Evolutionary conservation across 1,140 invertebrate genomes (phyloP), one percentile per base, ranked within the genome.

Genomic region (Cardiocondyla obscurior): DNA sequence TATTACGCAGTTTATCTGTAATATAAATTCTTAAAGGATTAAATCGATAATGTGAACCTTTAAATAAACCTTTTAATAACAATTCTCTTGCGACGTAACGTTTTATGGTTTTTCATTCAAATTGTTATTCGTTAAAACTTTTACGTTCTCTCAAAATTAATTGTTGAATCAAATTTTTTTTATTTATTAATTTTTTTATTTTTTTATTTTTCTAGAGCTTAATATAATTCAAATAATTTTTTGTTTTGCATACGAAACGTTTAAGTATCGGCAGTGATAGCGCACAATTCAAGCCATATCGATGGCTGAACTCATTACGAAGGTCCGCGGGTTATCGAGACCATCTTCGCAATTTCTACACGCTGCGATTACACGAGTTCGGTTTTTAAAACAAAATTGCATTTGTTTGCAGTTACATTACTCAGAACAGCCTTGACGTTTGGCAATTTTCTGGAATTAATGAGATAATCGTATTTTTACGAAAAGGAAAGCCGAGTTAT

Each of bases 361-460:
- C 33, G 53, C 42, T 16, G 57, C 44, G 22, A 51, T 69, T n/a
- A n/a, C n/a, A n/a, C n/a, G n/a, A n/a, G n/a, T n/a, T n/a, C n/a
- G n/a, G n/a, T n/a, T n/a, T 83, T 76, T 30, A 53, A 25, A 69
- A 67, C 46, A 53, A 6, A 51, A 77, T 4, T 33, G 36, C 28
- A 28, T 72, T 28, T 30, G 22, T 69, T 53, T 67, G 28, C n/a
- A 16, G n/a, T n/a, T n/a, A n/a, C n/a, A n/a, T n/a, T 25, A 33
- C n/a, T 33, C 6, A 46, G 12, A 51, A 77, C 30, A 65, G 10
- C 30, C 60, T 77, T 67, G 74, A 39, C 8, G 42, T 14, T 70
- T 12, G 7, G 19, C 16, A 33, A 33, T 46, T 62, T 60, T 62
- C 1, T 0, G 12, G 14, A 72, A 74, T 60, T 60, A 36, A 46